phyloP scores from a whole-genome alignment of 2,888 invertebrate species.

The Caenorhabditis imperialis region DNA sequence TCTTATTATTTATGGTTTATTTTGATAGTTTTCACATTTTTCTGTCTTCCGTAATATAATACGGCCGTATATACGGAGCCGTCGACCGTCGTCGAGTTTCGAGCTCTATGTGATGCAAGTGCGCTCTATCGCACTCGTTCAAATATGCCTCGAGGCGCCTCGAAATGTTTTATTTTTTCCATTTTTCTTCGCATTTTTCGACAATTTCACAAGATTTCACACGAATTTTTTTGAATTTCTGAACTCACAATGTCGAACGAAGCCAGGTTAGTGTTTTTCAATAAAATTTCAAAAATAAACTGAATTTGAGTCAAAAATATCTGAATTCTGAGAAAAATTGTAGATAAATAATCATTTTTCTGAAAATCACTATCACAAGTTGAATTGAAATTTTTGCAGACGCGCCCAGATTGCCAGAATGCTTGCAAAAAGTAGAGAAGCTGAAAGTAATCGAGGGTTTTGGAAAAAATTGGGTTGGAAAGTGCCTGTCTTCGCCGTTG shows the following conservation, averaged over 20 bases:
- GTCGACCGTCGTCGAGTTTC: no score
- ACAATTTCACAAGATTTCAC: no score
- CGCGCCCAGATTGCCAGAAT: conserved; percentile 59
- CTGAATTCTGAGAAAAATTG: no score
- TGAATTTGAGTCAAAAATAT: no score
- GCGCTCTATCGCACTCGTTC: conserved; percentile 21
- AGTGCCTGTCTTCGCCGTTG: conserved; percentile 11
- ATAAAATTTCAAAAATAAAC: no score
- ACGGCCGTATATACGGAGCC: no score
- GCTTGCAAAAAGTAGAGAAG: conserved; percentile 56
- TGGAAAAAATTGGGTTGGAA: conserved; percentile 17
- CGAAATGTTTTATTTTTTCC: conserved; percentile 4
- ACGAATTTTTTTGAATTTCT: no score
- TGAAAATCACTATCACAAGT: no score
- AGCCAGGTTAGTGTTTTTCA: conserved; percentile 15
- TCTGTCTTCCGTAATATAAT: no score
- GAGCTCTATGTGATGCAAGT: conserved; percentile 5
- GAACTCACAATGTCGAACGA: conserved; percentile 20
- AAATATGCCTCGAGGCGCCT: not conserved
- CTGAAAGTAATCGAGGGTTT: conserved; percentile 25
- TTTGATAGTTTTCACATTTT: not conserved
- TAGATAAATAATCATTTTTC: no score
- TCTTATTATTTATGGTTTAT: no score
- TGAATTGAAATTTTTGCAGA: conserved; percentile 51
- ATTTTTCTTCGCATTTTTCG: not conserved